A percentile compares a stretch with the other conserved stretches of the same genome.
Conservation (phyloP, 1,140 invertebrate genomes). For the Belonocnema kinseyi region DNA sequence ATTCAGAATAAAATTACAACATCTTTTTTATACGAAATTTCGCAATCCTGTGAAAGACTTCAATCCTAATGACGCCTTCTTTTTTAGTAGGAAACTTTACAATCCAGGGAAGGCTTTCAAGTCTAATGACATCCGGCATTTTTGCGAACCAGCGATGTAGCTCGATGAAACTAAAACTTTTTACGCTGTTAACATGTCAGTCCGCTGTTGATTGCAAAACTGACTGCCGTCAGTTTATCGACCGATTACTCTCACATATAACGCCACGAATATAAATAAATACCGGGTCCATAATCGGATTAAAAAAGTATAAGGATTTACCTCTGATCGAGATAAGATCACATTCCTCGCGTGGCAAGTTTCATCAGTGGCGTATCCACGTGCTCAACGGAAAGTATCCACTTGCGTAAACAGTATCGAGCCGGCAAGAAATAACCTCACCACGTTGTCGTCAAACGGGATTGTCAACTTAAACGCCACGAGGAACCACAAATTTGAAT, state of each 20-base stretch:
- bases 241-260: slow-evolving; percentile 4
- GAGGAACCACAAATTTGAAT: not conserved
- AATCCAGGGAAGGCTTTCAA: not conserved
- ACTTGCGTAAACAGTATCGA: slow-evolving; percentile 27
- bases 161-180: slow-evolving; percentile 25
- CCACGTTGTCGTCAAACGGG: not conserved
- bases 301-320: slow-evolving; percentile 25
- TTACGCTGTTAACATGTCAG: not conserved
- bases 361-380: slow-evolving; percentile 29
- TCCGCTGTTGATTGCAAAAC: slow-evolving; percentile 27
- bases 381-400: slow-evolving; percentile 25
- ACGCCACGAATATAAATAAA: slow-evolving; percentile 27
- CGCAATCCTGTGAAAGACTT: too few relatives aligned
- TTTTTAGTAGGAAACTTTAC: too few relatives aligned
- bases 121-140: not conserved
- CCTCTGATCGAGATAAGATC: slow-evolving; percentile 30
- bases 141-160: not conserved
- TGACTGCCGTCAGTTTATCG: slow-evolving; percentile 21
- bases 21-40: too few relatives aligned
- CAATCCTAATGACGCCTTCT: too few relatives aligned
- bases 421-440: slow-evolving; percentile 27
- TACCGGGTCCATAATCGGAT: slow-evolving; percentile 17
- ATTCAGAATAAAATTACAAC: too few relatives aligned
- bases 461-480: not conserved
- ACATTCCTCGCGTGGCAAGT: slow-evolving; percentile 21